Base-by-base conservation (phyloP, 2,113 vertebrate genomes). In the Lutjanus erythropterus region DNA sequence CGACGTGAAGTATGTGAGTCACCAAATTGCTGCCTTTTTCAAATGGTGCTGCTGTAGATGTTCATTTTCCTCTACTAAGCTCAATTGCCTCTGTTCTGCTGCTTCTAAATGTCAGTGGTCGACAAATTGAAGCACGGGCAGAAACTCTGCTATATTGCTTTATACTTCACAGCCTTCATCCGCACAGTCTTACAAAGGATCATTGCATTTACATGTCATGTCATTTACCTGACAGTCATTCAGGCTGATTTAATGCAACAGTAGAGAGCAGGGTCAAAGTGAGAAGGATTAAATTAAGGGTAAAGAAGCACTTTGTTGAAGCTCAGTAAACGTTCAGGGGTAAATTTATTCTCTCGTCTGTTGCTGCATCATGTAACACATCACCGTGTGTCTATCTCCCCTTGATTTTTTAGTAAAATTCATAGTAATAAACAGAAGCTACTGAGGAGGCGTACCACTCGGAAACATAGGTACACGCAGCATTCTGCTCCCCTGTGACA, bases 401-500 rank as follows among this genome's bases (percentile, higher is more conserved):
- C 95, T 96, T 97, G 95, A 86, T 87, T 95, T 96, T 95, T 95
- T 85, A 97, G 97, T 98, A 95, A 97, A 94, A 94, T 95, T 95
- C 95, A 93, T 96, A 97, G 94, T 96, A 96, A 94, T 97, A 97
- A 96, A 93, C 94, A 96, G 96, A 97, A 96, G 97, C 94, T 97
- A 95, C 97, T 96, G 96, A 96, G 96, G 96, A 96, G 95, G 92
- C 93, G 95, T 96, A 95, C 91, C 81, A 92, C 94, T 90, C 85
- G 96, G 96, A 98, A 95, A 95, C 95, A 95, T 96, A 97, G 97
- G 97, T 98, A 97, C 94, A 95, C n/a, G n/a, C 95, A 92, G 93
- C 95, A 94, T 94, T 95, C 90, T 88, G 77, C 73, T 84, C 91
- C 91, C 95, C 64, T 2, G 91, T 95, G 93, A 93, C 93, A 90